Conservation (phyloP, 2,113 vertebrate species). For the Gymnogyps californianus region DNA sequence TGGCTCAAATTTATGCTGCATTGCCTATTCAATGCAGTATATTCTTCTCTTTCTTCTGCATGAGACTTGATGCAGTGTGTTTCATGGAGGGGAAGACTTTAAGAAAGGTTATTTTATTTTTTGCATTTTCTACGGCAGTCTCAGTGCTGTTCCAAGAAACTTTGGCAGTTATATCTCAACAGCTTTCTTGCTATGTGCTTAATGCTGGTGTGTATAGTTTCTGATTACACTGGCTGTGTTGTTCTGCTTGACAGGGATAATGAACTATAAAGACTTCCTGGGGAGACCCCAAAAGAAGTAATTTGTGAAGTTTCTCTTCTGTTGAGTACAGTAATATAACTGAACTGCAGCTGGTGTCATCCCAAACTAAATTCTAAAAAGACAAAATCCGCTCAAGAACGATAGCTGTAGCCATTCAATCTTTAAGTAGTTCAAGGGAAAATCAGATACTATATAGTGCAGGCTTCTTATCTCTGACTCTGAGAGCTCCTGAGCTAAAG, state of each 20-base stretch:
- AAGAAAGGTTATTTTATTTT: not conserved
- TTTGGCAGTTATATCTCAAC: not conserved
- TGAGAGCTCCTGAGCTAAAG: not conserved
- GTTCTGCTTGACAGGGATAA: not conserved
- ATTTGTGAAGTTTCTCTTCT: not conserved
- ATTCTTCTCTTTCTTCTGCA: not conserved
- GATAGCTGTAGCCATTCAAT: not conserved
- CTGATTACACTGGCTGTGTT: not conserved
- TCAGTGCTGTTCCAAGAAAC: not conserved
- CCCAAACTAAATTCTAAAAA: not conserved
- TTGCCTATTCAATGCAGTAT: not conserved
- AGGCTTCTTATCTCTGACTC: conserved; percentile 29
- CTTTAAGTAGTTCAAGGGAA: conserved; percentile 21
- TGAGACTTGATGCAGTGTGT: not conserved
- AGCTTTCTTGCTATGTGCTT: not conserved
- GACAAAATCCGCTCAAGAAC: not conserved
- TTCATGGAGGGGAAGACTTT: not conserved
- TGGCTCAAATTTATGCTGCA: not conserved
- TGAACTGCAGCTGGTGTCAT: not conserved
- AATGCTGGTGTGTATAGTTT: not conserved
- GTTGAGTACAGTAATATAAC: not conserved
- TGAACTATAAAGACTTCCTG: not conserved
- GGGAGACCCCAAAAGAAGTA: not conserved
- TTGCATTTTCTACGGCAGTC: not conserved
- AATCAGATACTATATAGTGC: not conserved